phyloP scores from a whole-genome alignment of 2,113 vertebrate genomes.

The Atlantisia rogersi region DNA sequence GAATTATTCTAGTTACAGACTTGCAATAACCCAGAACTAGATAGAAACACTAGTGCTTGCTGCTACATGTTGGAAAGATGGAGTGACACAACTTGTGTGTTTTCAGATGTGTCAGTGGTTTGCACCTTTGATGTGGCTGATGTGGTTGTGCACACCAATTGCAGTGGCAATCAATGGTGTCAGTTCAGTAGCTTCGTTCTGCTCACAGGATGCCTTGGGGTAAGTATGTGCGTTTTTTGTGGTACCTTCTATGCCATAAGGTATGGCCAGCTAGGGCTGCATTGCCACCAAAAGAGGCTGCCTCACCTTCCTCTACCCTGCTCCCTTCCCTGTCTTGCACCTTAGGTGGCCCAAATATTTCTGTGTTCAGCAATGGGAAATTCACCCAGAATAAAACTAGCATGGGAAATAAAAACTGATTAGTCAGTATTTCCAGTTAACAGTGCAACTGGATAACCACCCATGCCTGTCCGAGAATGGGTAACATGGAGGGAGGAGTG shows the following conservation, averaged over 20 bases:
- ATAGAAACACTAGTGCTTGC: neutral
- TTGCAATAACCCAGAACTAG: neutral
- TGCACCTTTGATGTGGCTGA: neutral
- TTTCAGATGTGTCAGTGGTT: neutral
- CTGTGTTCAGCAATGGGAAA: neutral
- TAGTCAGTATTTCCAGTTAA: neutral
- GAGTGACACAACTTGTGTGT: neutral
- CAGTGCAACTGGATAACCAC: neutral
- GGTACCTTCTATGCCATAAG: neutral
- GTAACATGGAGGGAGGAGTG: neutral
- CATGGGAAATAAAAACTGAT: neutral
- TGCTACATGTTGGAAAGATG: rapidly evolving
- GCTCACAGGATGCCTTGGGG: neutral
- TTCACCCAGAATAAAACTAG: neutral
- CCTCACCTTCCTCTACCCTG: neutral
- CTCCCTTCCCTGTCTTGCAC: neutral
- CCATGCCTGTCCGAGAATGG: rapidly evolving
- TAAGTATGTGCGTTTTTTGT: neutral
- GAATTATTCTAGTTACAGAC: neutral
- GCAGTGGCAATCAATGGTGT: neutral
- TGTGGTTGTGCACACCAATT: neutral
- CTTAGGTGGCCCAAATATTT: neutral
- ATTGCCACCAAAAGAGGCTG: neutral
- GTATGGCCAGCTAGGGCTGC: neutral
- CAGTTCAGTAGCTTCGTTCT: neutral